These are phyloP conservation scores for Galeopterus variegatus DNA, from an alignment of 2,113 vertebrate species.

Conservation along the genomic window DNA sequence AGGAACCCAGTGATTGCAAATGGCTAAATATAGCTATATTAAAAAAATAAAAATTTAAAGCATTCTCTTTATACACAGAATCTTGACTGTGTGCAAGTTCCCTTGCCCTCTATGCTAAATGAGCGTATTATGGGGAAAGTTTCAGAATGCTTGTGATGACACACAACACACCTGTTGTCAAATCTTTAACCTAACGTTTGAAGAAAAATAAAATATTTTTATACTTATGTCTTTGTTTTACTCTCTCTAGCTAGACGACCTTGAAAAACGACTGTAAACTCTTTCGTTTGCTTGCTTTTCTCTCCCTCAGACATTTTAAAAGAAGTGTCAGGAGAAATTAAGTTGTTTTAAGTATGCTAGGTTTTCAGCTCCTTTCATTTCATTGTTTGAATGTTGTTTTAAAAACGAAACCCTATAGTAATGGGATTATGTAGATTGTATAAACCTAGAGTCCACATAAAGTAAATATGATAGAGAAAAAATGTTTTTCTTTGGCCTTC, in stretches of 20 bases:
- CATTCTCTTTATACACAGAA: background rate
- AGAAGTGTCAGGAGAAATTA: constrained; percentile 53
- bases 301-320: constrained; percentile 5
- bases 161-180: background rate
- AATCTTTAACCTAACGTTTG: constrained; percentile 41
- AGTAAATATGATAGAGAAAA: constrained; percentile 25
- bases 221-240: constrained; percentile 10
- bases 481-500: constrained; percentile 63
- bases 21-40: constrained; percentile 18
- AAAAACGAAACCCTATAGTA: constrained; percentile 18
- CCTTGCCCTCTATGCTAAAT: background rate
- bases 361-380: constrained; percentile 59
- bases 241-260: background rate
- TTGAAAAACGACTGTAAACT: constrained; percentile 30
- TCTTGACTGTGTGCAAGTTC: background rate
- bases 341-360: constrained; percentile 5
- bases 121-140: background rate
- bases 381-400: constrained; percentile 53
- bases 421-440: constrained; percentile 12
- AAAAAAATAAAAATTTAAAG: constrained; percentile 32
- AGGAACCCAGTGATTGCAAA: constrained; percentile 27
- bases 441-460: constrained; percentile 3
- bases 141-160: constrained; percentile 40
- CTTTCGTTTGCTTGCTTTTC: constrained; percentile 37
- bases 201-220: constrained; percentile 42